Base-by-base conservation (phyloP, 2,888 invertebrate species). In the Nycteola revayana region DNA sequence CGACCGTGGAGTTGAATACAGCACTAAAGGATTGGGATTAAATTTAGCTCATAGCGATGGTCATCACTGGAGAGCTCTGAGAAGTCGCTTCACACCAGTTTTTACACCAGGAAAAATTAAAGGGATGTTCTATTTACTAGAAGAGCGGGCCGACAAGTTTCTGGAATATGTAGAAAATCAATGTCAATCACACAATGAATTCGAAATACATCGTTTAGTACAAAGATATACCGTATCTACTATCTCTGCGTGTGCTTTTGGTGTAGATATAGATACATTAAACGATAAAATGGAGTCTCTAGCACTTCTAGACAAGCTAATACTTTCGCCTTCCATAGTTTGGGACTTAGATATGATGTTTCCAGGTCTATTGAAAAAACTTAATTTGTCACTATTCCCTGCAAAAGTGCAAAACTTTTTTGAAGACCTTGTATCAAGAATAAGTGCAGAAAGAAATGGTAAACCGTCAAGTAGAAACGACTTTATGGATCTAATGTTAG, bases 81-180 rank as follows among this genome's bases (percentile, higher is more conserved):
- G 70, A 26, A 52, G 46, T 21, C 49, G 50, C 9, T 55, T 76
- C 9, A 62, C 66, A 1, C 67, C 72, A 0, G 38, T 69, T 7
- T 73, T 73, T 31, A 64, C 69, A 4, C 50, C 67, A 0, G 63
- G 59, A 1, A 73, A 72, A 42, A 32, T 73, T 10, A 73, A 63
- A 32, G 66, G 64, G 22, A 68, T 73, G 66, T 43, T 64, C 2
- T 35, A 57, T 43, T 37, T 70, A 9, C 36, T 73, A 7, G 37
- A 30, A 5, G 58, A 65, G 26, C 42, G 53, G 7, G 61, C 49
- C 1, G 57, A 70, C 3, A 45, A 39, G 9, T 60, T 37, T 7
- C 3, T 32, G 4, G 9, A 32, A 9, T 28, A 27, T 9, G 14
- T 32, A 2, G 14, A 11, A 1, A 17, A 28, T 3, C 9, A 28